Percentiles rank a stretch among this genome's conserved stretches.
phyloP scores from a whole-genome alignment of 2,113 vertebrate species.

The Noctilio leporinus region DNA sequence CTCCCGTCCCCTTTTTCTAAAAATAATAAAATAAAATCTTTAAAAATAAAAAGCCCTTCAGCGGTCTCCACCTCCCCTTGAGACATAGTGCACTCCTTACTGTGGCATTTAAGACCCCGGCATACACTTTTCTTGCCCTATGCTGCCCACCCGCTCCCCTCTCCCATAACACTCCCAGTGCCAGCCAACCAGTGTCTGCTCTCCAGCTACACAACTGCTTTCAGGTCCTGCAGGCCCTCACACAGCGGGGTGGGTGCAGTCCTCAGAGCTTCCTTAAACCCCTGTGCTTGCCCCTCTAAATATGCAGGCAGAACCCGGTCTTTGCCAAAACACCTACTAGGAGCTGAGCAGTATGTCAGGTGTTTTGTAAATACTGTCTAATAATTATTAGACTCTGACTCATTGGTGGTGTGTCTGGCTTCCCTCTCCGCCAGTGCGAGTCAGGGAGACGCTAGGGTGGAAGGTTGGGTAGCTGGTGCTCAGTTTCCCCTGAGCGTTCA shows the following conservation, averaged over 20 bases:
- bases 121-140: background rate
- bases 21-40: too few relatives aligned
- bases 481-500: background rate
- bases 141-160: background rate
- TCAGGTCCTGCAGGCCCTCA: background rate
- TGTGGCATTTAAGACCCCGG: background rate
- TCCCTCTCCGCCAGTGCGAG: too few relatives aligned
- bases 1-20: too few relatives aligned
- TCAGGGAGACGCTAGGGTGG: background rate
- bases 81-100: background rate
- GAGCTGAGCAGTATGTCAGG: too few relatives aligned
- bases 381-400: background rate
- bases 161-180: too few relatives aligned
- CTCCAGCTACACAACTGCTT: background rate
- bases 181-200: background rate
- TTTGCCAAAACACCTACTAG: too few relatives aligned
- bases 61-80: background rate
- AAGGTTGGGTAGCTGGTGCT: background rate
- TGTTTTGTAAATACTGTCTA: background rate
- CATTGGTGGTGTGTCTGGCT: background rate
- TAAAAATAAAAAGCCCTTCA: background rate
- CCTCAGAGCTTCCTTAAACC: background rate
- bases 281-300: background rate
- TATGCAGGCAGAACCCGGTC: background rate
- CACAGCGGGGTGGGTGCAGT: fast-evolving